These are phyloP conservation scores for Melanophora roralis DNA, from an alignment of 2,888 invertebrate genomes.

Conservation along the genomic window DNA sequence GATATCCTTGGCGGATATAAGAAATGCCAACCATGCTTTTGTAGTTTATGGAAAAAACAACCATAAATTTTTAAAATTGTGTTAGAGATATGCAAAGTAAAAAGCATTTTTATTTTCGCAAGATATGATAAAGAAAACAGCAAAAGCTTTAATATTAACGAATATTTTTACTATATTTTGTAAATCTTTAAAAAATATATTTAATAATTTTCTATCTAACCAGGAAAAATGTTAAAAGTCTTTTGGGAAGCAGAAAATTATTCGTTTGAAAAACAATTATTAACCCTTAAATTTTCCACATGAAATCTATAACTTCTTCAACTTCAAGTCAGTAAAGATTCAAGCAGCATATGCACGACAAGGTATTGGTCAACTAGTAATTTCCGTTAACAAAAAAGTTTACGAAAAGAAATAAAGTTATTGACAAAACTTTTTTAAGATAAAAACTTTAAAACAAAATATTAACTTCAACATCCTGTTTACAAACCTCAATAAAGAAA, in stretches of 20 bases:
- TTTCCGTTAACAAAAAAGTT: slow-evolving; percentile 32
- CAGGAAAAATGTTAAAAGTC: too few species aligned
- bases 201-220: too few species aligned
- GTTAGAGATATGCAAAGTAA: slow-evolving; percentile 58
- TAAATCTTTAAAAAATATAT: too few species aligned
- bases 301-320: slow-evolving; percentile 12
- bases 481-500: not conserved
- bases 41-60: slow-evolving; percentile 37
- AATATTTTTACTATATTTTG: not conserved
- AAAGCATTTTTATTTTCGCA: slow-evolving; percentile 11
- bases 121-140: slow-evolving; percentile 30
- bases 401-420: slow-evolving; percentile 36
- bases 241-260: too few species aligned
- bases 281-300: slow-evolving; percentile 36
- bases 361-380: slow-evolving; percentile 47
- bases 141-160: slow-evolving; percentile 33
- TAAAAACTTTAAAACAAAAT: slow-evolving; percentile 43
- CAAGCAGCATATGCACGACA: slow-evolving; percentile 35
- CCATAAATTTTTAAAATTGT: slow-evolving; percentile 60
- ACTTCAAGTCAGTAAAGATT: slow-evolving; percentile 44
- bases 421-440: slow-evolving; percentile 25
- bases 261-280: slow-evolving; percentile 38
- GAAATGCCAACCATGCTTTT: slow-evolving; percentile 52
- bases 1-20: slow-evolving; percentile 66
- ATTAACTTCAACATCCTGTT: slow-evolving; percentile 7